Conservation (phyloP, 2,113 vertebrate genomes). For the Cebidichthys violaceus region DNA sequence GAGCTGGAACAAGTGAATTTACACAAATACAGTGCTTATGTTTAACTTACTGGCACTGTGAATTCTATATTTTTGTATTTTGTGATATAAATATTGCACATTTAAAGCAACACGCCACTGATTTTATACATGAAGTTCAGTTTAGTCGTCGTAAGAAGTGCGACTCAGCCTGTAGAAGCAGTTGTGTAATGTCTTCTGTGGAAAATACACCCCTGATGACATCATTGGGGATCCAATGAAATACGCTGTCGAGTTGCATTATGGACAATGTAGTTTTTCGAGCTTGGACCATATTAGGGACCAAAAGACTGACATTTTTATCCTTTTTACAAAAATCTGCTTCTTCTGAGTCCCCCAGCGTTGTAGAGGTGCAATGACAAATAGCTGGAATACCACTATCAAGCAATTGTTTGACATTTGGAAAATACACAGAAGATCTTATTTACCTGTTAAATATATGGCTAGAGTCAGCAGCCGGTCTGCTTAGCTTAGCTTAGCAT, state of each 20-base stretch:
- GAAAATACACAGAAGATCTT: neutral
- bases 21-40: neutral
- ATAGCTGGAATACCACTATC: neutral
- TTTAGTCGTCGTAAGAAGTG: neutral
- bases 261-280: neutral
- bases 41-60: neutral
- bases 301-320: neutral
- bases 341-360: neutral
- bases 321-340: neutral
- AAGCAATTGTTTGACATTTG: neutral
- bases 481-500: constrained; percentile 4
- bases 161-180: neutral
- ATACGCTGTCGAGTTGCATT: neutral
- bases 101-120: neutral
- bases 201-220: neutral
- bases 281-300: too few relatives aligned
- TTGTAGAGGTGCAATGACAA: neutral
- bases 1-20: neutral
- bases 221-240: neutral
- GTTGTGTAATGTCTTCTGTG: neutral
- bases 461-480: neutral
- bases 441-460: neutral
- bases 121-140: neutral
- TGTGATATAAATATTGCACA: neutral
- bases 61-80: neutral